phyloP scores from a whole-genome alignment of 1,140 invertebrate species.

The Aradophagus sp. region DNA sequence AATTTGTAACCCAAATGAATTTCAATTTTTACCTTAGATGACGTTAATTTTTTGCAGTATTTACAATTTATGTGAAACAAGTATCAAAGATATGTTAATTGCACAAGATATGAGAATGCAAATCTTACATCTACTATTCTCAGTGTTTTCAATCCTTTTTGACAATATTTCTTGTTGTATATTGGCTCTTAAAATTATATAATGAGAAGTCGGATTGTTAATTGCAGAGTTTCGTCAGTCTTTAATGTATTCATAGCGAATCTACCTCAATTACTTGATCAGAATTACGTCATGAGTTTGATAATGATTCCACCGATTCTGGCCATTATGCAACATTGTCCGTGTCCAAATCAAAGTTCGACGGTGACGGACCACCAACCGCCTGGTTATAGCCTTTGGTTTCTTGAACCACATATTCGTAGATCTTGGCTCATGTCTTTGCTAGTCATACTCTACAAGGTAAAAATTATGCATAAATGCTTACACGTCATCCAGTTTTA shows the following conservation, averaged over 20 bases:
- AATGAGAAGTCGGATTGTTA: too few species aligned
- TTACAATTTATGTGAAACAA: too few species aligned
- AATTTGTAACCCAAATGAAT: too few species aligned
- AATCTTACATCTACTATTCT: too few species aligned
- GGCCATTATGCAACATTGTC: slow-evolving; percentile 90
- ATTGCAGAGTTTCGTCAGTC: slow-evolving; percentile 86
- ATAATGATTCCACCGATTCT: slow-evolving; percentile 89
- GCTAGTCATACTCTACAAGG: slow-evolving; percentile 97
- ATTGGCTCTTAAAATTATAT: too few species aligned
- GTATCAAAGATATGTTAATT: too few species aligned
- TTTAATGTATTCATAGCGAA: slow-evolving; percentile 97
- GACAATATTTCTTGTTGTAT: too few species aligned
- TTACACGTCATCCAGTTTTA: too few species aligned
- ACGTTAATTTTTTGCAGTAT: too few species aligned
- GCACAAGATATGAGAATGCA: too few species aligned
- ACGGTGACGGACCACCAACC: slow-evolving; percentile 75
- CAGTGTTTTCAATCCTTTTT: too few species aligned
- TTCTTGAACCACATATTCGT: slow-evolving; percentile 87
- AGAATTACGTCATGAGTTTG: slow-evolving; percentile 93
- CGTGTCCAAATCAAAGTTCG: slow-evolving; percentile 79
- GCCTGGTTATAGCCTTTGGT: slow-evolving; percentile 89
- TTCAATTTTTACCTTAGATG: too few species aligned
- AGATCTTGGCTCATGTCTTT: slow-evolving; percentile 94
- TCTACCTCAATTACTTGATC: slow-evolving; percentile 93
- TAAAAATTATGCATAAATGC: slow-evolving; percentile 69